Evolutionary conservation across 2,113 vertebrate species (phyloP).

Genomic region (Corydoras sp.): DNA sequence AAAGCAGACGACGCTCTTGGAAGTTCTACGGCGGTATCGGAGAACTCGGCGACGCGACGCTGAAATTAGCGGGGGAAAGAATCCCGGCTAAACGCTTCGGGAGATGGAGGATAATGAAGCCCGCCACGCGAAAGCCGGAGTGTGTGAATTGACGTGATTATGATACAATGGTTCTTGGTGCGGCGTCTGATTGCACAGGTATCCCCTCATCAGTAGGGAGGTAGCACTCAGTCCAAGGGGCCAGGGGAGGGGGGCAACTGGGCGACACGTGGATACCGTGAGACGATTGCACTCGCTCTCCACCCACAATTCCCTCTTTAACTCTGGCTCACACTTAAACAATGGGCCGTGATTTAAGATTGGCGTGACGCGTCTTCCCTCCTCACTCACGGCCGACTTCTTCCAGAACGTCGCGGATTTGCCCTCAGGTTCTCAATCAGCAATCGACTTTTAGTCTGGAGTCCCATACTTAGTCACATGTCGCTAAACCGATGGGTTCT

Average conservation of each 20-base stretch:
- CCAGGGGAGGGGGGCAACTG: slow-evolving; percentile 18
- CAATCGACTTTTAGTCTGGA: slow-evolving; percentile 23
- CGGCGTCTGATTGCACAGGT: slow-evolving; percentile 64
- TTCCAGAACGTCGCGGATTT: slow-evolving; percentile 5
- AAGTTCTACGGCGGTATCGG: slow-evolving; percentile 13
- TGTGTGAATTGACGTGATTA: slow-evolving; percentile 66
- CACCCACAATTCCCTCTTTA: slow-evolving; percentile 26
- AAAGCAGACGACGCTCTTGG: background rate
- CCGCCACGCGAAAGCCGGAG: slow-evolving; percentile 32
- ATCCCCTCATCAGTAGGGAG: slow-evolving; percentile 46
- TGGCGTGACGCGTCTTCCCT: slow-evolving; percentile 20
- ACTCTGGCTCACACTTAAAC: slow-evolving; percentile 30
- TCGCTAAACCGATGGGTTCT: background rate
- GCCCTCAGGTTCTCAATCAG: slow-evolving; percentile 21
- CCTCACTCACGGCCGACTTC: slow-evolving; percentile 25
- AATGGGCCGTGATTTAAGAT: slow-evolving; percentile 44
- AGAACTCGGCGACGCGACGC: slow-evolving; percentile 31
- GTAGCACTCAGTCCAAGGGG: slow-evolving; percentile 34
- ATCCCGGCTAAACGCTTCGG: slow-evolving; percentile 28
- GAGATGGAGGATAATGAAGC: slow-evolving; percentile 41
- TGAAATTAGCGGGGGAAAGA: slow-evolving; percentile 22
- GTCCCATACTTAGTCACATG: background rate
- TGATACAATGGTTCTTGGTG: slow-evolving; percentile 59
- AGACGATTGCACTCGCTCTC: slow-evolving; percentile 41
- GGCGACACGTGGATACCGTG: slow-evolving; percentile 25